phyloP scores from a whole-genome alignment of 2,888 invertebrate genomes.

The Drosophila kambysellisi region DNA sequence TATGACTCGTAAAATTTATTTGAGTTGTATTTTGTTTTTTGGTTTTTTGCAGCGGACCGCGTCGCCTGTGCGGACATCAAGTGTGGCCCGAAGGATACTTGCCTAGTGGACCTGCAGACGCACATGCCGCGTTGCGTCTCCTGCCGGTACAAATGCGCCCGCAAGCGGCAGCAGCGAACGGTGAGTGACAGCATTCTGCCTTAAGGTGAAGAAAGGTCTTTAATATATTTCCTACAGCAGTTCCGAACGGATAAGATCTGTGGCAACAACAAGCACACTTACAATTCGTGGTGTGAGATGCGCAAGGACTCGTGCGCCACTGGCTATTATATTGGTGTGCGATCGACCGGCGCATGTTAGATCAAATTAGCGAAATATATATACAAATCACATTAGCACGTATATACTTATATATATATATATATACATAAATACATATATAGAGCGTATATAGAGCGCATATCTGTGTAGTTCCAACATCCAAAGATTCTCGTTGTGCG shows the following conservation, averaged over 20 bases:
- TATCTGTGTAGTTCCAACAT: slow-evolving; percentile 68
- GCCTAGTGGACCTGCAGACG: slow-evolving; percentile 88
- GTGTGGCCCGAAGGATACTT: slow-evolving; percentile 89
- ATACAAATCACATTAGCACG: slow-evolving; percentile 43
- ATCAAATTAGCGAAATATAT: slow-evolving; percentile 54
- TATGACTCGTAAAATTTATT: slow-evolving; percentile 60
- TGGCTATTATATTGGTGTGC: slow-evolving; percentile 90
- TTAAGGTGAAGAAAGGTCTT: slow-evolving; percentile 8
- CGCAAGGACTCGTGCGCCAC: slow-evolving; percentile 91
- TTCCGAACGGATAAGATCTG: slow-evolving; percentile 87
- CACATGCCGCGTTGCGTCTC: slow-evolving; percentile 90
- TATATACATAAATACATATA: slow-evolving; percentile 31
- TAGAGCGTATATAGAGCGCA: slow-evolving; percentile 34
- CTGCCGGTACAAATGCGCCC: slow-evolving; percentile 88
- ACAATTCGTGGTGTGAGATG: slow-evolving; percentile 92
- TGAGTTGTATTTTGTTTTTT: neutral
- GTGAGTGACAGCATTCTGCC: slow-evolving; percentile 58
- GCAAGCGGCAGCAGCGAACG: slow-evolving; percentile 82
- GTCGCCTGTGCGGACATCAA: slow-evolving; percentile 89
- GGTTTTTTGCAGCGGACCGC: slow-evolving; percentile 86
- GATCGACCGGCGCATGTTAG: slow-evolving; percentile 88
- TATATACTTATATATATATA: slow-evolving; percentile 19
- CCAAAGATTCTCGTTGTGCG: slow-evolving; percentile 77
- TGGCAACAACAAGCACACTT: slow-evolving; percentile 90
- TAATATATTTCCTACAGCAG: slow-evolving; percentile 46